Conservation (phyloP, 2,113 vertebrate genomes). For the Dicaeum eximium region DNA sequence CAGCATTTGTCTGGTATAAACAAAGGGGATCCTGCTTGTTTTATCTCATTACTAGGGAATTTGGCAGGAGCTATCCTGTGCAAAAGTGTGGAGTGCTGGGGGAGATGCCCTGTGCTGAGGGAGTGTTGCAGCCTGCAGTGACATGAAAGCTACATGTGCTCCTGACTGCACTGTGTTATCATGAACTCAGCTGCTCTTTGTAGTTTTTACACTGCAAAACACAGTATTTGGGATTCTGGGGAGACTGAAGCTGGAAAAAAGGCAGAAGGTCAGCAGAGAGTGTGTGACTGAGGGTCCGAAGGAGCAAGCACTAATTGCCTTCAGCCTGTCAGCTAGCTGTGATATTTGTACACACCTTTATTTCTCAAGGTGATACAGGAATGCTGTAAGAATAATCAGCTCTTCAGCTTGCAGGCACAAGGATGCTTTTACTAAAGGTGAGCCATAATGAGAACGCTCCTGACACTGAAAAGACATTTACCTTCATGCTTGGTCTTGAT, state of each 20-base stretch:
- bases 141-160: not conserved
- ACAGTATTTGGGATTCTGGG: not conserved
- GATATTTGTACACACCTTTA: not conserved
- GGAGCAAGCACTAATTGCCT: not conserved
- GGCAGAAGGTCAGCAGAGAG: not conserved
- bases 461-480: not conserved
- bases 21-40: not conserved
- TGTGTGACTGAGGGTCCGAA: not conserved
- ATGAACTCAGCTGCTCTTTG: not conserved
- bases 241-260: not conserved
- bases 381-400: not conserved
- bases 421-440: not conserved
- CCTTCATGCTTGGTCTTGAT: not conserved
- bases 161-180: not conserved
- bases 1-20: not conserved
- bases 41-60: not conserved
- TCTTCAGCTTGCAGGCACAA: not conserved
- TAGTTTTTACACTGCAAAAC: not conserved
- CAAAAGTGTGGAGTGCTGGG: not conserved
- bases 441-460: not conserved
- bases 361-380: not conserved
- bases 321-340: not conserved
- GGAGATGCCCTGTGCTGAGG: not conserved
- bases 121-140: not conserved
- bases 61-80: not conserved